phyloP scores from a whole-genome alignment of 2,888 invertebrate genomes.

The Peribatodes rhomboidaria region DNA sequence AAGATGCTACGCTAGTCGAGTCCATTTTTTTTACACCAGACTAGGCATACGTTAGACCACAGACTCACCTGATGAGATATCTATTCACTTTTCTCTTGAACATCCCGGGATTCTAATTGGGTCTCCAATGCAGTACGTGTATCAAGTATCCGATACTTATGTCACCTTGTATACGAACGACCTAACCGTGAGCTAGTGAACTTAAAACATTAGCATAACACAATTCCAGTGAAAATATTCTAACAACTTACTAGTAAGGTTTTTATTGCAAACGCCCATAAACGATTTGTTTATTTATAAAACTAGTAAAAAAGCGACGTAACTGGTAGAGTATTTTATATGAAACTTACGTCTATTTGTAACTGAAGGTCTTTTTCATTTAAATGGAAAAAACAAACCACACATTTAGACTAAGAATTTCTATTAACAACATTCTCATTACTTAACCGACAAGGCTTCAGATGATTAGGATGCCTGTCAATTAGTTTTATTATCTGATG shows the following conservation, averaged over 20 bases:
- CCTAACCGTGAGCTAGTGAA: slow-evolving; percentile 6
- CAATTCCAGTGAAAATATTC: slow-evolving; percentile 7
- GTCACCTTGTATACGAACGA: not conserved
- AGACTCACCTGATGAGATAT: too few species aligned
- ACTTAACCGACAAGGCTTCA: not conserved
- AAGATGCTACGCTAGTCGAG: too few species aligned
- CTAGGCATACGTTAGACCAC: too few species aligned
- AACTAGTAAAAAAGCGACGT: not conserved
- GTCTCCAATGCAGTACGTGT: too few species aligned
- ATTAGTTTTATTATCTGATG: slow-evolving; percentile 17
- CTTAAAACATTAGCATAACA: not conserved
- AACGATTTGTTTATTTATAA: not conserved
- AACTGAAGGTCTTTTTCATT: not conserved
- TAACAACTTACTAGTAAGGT: slow-evolving; percentile 4
- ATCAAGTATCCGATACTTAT: too few species aligned
- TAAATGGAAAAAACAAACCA: slow-evolving; percentile 15
- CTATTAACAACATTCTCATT: slow-evolving; percentile 21
- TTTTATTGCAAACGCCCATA: slow-evolving; percentile 8
- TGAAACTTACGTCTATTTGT: slow-evolving; percentile 1
- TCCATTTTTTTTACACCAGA: too few species aligned
- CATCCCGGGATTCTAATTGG: too few species aligned
- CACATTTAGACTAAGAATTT: slow-evolving; percentile 18
- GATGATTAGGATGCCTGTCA: slow-evolving; percentile 14
- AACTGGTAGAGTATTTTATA: not conserved
- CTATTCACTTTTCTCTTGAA: too few species aligned